Evolutionary conservation across 2,888 invertebrate genomes (phyloP), one percentile per base, ranked within the genome.

Genomic region (Lepidocyrtinus sp.): DNA sequence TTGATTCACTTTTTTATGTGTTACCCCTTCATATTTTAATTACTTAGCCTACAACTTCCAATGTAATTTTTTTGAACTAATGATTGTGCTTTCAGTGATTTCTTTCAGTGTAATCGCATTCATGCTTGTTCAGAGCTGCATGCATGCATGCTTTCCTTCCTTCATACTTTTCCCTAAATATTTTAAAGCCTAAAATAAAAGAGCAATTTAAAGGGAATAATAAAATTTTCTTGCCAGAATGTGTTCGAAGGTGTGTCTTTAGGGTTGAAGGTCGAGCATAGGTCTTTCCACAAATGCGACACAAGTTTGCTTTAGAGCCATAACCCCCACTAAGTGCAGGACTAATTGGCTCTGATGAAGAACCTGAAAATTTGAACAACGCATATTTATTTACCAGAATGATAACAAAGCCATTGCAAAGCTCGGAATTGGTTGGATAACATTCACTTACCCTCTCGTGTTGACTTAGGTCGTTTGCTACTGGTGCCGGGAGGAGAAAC

Each of bases 241-340:
- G 99, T 0, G 98, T 99, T 72, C 99, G 91, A 75, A 98, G 91
- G 89, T 99, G 99, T 0, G 98, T 99, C 91, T 99, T 99, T 83
- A 99, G 90, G 0, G 98, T 99, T 89, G 96, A 97, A 0, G 98
- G 98, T 1, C 98, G 91, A 0, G 98, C 98, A 90, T 98, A 96
- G 0, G 97, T 97, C 90, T 98, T 98, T 15, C 98, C 98, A 88
- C 98, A 98, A 83, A 98, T 95, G 26, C 96, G 91, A 88, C 98
- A 98, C 50, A 98, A 91, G 89, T 98, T 98, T 0, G 95, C 95
- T 69, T 88, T 88, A 1, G 85, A 82, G 7, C 85, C 86, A 62
- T 83, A 80, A 59, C 67, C 72, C 3, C 70, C 74, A 25, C 86
- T 72, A 67, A 82, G 71, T 55, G 85, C 69, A 76, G 86, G 83